These are phyloP conservation scores for Acrocephalus kingi DNA, from an alignment of 2,113 vertebrate genomes.

Conservation along the genomic window DNA sequence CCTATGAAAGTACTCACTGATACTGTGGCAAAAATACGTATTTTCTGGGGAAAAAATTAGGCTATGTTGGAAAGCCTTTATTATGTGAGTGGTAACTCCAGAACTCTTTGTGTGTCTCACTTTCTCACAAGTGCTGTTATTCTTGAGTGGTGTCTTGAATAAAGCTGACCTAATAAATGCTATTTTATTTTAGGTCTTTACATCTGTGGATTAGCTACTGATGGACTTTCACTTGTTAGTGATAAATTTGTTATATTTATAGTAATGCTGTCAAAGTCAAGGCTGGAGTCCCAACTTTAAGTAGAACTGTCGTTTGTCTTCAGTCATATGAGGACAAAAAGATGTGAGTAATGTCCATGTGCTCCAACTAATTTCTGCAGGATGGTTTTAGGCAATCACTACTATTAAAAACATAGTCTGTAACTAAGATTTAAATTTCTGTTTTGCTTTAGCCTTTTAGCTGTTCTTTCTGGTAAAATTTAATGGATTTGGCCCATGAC, in stretches of 20 bases:
- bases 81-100: background rate
- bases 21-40: background rate
- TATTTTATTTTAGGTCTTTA: background rate
- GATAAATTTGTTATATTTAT: background rate
- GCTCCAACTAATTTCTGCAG: background rate
- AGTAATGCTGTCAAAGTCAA: background rate
- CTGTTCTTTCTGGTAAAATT: background rate
- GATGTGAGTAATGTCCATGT: rapidly evolving
- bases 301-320: background rate
- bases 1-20: background rate
- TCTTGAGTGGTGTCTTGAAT: background rate
- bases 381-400: background rate
- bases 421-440: background rate
- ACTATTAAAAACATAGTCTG: background rate
- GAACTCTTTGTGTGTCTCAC: background rate
- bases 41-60: background rate
- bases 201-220: background rate
- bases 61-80: background rate
- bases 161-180: background rate
- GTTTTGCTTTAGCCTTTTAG: background rate
- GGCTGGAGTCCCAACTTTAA: background rate
- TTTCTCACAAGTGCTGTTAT: background rate
- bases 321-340: background rate
- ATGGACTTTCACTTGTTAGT: background rate
- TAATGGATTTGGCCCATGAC: background rate